Percentiles rank a stretch among this genome's conserved stretches.
phyloP scores from a whole-genome alignment of 2,113 vertebrate species.

The Rhabdornis inornatus region DNA sequence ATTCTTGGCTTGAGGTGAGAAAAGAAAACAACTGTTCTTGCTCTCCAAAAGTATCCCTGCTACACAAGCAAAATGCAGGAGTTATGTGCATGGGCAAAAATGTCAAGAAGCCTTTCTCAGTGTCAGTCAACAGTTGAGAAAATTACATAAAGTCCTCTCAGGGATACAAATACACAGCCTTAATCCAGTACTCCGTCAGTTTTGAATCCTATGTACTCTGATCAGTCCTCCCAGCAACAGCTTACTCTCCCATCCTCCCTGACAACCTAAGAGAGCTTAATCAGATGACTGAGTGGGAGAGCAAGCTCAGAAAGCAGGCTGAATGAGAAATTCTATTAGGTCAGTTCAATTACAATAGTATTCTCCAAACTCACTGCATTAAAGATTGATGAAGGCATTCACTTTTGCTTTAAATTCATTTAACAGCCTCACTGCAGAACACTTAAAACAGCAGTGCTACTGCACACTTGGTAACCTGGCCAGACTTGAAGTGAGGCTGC shows the following conservation, averaged over 20 bases:
- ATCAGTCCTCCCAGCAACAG: neutral
- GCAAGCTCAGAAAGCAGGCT: neutral
- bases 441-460: neutral
- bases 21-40: neutral
- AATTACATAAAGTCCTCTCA: neutral
- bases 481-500: neutral
- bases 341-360: neutral
- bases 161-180: neutral
- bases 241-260: neutral
- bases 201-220: neutral
- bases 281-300: neutral
- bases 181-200: neutral
- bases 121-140: neutral
- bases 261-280: neutral
- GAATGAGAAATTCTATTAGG: neutral
- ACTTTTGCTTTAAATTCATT: neutral
- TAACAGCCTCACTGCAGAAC: neutral
- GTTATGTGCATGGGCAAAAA: accelerated
- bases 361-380: neutral
- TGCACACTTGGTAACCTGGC: neutral
- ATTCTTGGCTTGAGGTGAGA: neutral
- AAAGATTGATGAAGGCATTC: neutral
- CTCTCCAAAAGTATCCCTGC: neutral
- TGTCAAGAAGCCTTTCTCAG: neutral
- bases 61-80: neutral